Evolutionary conservation across 2,888 invertebrate genomes (phyloP).

Genomic region (Drosophila longiperda): DNA sequence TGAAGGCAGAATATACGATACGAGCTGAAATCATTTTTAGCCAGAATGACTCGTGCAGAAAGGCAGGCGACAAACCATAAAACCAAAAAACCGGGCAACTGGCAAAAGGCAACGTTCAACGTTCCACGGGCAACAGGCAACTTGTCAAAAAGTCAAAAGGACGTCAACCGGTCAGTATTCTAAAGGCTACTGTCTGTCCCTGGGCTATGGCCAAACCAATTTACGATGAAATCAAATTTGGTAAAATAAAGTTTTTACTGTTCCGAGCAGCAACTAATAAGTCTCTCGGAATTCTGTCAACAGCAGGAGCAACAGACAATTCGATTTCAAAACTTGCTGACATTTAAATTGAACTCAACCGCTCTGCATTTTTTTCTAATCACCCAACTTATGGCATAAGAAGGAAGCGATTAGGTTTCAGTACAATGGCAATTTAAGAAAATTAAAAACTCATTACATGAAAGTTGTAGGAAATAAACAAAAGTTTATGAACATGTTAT

Average conservation of each 20-base stretch:
- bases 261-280: slow-evolving; percentile 36
- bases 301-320: slow-evolving; percentile 2
- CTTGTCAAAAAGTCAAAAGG: slow-evolving; percentile 50
- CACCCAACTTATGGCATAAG: neutral
- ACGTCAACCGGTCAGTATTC: slow-evolving; percentile 39
- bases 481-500: neutral
- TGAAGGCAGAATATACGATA: slow-evolving; percentile 5
- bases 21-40: slow-evolving; percentile 16
- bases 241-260: slow-evolving; percentile 45
- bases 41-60: slow-evolving; percentile 28
- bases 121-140: neutral
- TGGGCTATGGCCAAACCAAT: slow-evolving; percentile 34
- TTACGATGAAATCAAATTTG: slow-evolving; percentile 68
- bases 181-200: slow-evolving; percentile 31
- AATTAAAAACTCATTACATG: slow-evolving; percentile 13
- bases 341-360: neutral
- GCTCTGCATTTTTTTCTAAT: neutral
- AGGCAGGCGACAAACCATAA: slow-evolving; percentile 15
- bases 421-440: neutral
- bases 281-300: slow-evolving; percentile 18
- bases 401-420: slow-evolving; percentile 3
- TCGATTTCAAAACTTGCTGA: slow-evolving; percentile 23
- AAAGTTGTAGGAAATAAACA: neutral
- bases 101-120: slow-evolving; percentile 6
- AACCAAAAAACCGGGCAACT: slow-evolving; percentile 2